Percentiles rank a stretch among this genome's conserved stretches.
phyloP scores from a whole-genome alignment of 2,113 vertebrate species.

The Silurus asotus region DNA sequence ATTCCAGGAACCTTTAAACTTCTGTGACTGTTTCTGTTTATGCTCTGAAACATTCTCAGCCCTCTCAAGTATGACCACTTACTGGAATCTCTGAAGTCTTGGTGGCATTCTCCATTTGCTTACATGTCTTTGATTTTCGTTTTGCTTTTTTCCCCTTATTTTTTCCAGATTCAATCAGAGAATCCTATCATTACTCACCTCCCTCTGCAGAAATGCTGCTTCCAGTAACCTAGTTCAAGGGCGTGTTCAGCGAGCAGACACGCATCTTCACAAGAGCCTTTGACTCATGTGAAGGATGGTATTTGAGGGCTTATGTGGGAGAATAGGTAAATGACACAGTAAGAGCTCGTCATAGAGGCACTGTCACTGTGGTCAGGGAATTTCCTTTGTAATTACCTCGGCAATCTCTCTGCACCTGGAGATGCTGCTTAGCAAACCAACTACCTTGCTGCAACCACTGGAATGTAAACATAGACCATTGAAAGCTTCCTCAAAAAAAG shows the following conservation, averaged over 20 bases:
- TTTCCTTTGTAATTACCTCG: constrained; percentile 60
- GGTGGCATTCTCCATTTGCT: constrained; percentile 8
- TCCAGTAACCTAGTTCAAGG: constrained; percentile 45
- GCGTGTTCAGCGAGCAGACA: constrained; percentile 44
- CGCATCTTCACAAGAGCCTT: constrained; percentile 43
- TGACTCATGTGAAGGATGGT: constrained; percentile 58
- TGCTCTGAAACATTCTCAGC: neutral
- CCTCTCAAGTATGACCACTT: neutral
- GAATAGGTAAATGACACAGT: constrained; percentile 60
- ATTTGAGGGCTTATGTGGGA: constrained; percentile 56
- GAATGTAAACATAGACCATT: constrained; percentile 61
- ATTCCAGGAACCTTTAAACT: neutral
- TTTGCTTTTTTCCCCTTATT: neutral
- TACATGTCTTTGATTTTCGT: neutral
- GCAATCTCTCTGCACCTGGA: constrained; percentile 58
- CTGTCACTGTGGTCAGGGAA: constrained; percentile 59
- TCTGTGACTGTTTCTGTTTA: neutral
- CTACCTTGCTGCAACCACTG: constrained; percentile 50
- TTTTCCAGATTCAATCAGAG: neutral
- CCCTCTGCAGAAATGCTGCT: constrained; percentile 25
- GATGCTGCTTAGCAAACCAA: constrained; percentile 56
- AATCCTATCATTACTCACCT: constrained; percentile 27
- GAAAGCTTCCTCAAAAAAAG: constrained; percentile 48
- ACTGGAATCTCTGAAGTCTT: neutral
- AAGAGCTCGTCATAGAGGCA: constrained; percentile 53